Base-by-base conservation (phyloP, 2,888 invertebrate genomes). In the Gisinianus flammeolus region DNA sequence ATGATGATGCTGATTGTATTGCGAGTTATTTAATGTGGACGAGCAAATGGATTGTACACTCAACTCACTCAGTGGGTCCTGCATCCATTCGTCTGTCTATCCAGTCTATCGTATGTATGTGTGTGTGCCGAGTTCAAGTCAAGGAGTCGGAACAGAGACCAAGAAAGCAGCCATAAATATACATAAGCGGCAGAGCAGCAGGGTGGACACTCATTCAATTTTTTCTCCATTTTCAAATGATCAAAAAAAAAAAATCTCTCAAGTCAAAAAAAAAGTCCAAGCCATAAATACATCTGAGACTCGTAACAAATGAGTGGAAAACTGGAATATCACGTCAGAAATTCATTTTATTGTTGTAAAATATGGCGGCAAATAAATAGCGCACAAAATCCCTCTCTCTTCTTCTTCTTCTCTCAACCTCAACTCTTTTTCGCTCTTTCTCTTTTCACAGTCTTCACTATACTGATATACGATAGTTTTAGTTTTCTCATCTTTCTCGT, bases 311-410 rank as follows among this genome's bases (percentile, higher is more conserved):
- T 80, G 80, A 80, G 77, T 79, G 70, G 79, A 79, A 79, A 80
- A 80, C 79, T 79, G 80, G 77, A 82, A 77, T 82, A 80, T 69
- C 77, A 80, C 76, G 80, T 79, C 79, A 81, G 78, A 28, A 71
- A 68, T 79, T 80, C 70, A 76, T 82, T 82, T 80, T 80, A 80
- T 81, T 79, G 74, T 78, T 77, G 80, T 80, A 79, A 82, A 82
- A 78, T 82, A 82, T 80, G 81, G 75, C 68, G 73, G 78, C 58
- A 77, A 79, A 81, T 79, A 81, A 80, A 80, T 80, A 80, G 79
- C 71, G 72, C 76, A 80, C 68, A 76, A 68, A 68, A 22, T 44
- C 12, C 24, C 33, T 68, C 24, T 22, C 44, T 24, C 30, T 33
- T 31, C 33, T 8, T 22, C 31, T 67, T n/a, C 24, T 19, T 31